Percentiles rank a stretch among this genome's conserved stretches.
These are phyloP conservation scores for Petromus typicus DNA, from an alignment of 2,113 vertebrate species.

Conservation along the genomic window DNA sequence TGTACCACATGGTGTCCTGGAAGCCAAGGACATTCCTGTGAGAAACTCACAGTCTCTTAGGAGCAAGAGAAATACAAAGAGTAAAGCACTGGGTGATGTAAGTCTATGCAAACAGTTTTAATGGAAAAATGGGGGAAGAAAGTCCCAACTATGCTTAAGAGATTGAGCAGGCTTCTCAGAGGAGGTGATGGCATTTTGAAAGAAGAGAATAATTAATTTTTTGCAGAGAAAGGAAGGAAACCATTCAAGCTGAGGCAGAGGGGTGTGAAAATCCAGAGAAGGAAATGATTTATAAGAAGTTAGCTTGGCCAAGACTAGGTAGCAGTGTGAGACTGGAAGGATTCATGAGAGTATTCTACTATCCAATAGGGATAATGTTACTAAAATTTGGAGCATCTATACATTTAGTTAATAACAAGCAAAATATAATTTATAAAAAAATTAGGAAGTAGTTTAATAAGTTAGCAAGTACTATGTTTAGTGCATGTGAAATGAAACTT, in stretches of 20 bases:
- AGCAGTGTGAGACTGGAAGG: background rate
- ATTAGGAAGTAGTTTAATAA: background rate
- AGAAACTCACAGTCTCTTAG: background rate
- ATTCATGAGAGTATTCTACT: background rate
- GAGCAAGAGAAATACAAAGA: background rate
- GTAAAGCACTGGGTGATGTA: background rate
- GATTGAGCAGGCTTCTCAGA: background rate
- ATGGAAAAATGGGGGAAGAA: background rate
- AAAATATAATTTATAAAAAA: conserved; percentile 31
- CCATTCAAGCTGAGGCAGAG: background rate
- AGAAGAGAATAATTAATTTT: background rate
- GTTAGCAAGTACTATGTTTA: background rate
- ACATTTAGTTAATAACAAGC: background rate
- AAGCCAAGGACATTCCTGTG: background rate
- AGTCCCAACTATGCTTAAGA: background rate
- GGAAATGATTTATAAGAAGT: background rate
- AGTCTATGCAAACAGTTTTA: background rate
- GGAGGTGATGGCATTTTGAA: background rate
- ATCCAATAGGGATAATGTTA: background rate
- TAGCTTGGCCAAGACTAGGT: background rate
- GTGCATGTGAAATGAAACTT: background rate
- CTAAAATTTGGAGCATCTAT: conserved; percentile 31
- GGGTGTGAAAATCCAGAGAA: background rate
- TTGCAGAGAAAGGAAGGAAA: background rate
- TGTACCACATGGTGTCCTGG: background rate